phyloP scores from a whole-genome alignment of 2,888 invertebrate genomes.

The Dascillus cervinus region DNA sequence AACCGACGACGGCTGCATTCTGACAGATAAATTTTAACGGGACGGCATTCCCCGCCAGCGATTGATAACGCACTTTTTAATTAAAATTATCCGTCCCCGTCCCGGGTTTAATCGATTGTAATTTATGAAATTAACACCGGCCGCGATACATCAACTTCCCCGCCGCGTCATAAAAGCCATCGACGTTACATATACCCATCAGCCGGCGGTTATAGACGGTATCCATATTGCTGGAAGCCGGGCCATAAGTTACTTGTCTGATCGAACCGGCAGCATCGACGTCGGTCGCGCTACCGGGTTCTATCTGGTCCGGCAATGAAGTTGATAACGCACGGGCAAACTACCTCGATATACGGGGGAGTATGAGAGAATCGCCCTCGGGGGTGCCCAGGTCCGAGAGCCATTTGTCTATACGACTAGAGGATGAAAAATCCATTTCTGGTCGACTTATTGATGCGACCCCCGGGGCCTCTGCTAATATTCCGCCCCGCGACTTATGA shows the following conservation, averaged over 20 bases:
- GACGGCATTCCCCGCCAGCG: too few species aligned
- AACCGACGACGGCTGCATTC: conserved; percentile 24
- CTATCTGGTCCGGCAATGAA: conserved; percentile 9
- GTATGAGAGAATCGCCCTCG: conserved; percentile 28
- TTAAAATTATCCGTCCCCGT: too few species aligned
- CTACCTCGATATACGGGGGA: conserved; percentile 10
- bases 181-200: conserved; percentile 18
- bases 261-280: conserved; percentile 10
- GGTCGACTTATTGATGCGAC: conserved; percentile 45
- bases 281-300: conserved; percentile 8
- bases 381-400: conserved; percentile 36
- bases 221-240: conserved; percentile 18
- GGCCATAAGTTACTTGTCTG: conserved; percentile 18
- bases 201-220: conserved; percentile 16
- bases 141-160: conserved; percentile 14
- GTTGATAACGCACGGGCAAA: conserved; percentile 15
- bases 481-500: conserved; percentile 37
- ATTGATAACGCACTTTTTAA: too few species aligned
- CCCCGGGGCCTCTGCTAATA: conserved; percentile 37
- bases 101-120: too few species aligned
- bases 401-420: conserved; percentile 38
- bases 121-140: too few species aligned
- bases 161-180: conserved; percentile 18
- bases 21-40: conserved; percentile 22
- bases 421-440: conserved; percentile 47